phyloP scores from a whole-genome alignment of 2,113 vertebrate genomes.

The Forbesichthys agassizii region DNA sequence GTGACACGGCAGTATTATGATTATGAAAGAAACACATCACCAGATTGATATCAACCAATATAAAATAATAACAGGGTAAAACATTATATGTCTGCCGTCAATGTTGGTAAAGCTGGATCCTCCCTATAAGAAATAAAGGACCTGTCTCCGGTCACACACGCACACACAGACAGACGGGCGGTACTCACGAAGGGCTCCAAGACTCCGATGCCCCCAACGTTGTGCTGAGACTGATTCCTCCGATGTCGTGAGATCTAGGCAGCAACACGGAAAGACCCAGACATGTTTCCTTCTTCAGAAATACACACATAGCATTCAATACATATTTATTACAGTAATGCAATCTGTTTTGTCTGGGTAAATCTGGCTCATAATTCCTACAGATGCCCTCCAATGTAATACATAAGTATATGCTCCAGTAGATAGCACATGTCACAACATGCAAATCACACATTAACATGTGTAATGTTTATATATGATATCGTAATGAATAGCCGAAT shows the following conservation, averaged over 20 bases:
- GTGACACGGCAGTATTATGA: background rate
- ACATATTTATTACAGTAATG: background rate
- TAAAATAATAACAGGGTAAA: background rate
- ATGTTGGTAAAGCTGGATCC: too few relatives aligned
- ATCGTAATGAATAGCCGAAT: background rate
- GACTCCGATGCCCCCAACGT: slow-evolving; percentile 66
- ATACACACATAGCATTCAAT: background rate
- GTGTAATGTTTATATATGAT: background rate
- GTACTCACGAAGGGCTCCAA: slow-evolving; percentile 74
- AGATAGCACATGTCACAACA: background rate
- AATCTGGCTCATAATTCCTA: background rate
- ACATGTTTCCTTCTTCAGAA: background rate
- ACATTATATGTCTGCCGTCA: background rate
- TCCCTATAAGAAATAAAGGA: background rate
- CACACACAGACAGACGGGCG: background rate
- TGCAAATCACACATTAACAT: background rate
- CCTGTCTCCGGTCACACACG: background rate
- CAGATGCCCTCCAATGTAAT: background rate
- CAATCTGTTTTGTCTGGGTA: background rate
- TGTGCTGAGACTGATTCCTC: slow-evolving; percentile 92
- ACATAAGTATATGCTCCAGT: background rate
- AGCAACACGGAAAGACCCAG: slow-evolving; percentile 25
- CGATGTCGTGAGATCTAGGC: slow-evolving; percentile 84
- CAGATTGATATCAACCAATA: background rate
- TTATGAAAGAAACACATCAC: background rate